phyloP scores from a whole-genome alignment of 2,888 invertebrate genomes.

The Sepiola atlantica region DNA sequence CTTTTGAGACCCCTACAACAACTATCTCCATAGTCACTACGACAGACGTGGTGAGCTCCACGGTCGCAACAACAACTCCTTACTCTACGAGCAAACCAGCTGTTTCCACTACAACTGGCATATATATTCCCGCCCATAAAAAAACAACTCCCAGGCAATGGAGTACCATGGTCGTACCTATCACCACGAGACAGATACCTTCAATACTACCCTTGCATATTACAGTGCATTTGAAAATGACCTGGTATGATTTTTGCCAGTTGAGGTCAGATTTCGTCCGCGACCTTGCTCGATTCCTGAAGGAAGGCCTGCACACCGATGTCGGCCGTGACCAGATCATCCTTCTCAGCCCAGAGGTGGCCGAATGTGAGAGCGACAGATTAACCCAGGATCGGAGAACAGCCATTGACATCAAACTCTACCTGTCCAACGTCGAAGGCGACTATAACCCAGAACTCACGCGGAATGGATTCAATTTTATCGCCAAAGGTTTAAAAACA shows the following conservation, averaged over 20 bases:
- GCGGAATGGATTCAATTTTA: not conserved
- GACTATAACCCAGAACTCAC: slow-evolving; percentile 6
- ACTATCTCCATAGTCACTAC: slow-evolving; percentile 47
- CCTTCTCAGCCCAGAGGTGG: not conserved
- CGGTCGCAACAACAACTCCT: slow-evolving; percentile 32
- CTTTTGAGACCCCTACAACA: slow-evolving; percentile 40
- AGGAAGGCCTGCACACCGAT: not conserved
- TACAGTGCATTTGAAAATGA: slow-evolving; percentile 34
- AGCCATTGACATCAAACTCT: slow-evolving; percentile 36
- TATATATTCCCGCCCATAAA: not conserved
- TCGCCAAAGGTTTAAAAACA: not conserved
- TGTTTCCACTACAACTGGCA: not conserved
- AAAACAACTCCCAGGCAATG: not conserved
- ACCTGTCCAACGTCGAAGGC: not conserved
- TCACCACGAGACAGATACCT: not conserved
- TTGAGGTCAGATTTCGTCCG: not conserved
- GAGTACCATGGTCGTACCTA: slow-evolving; percentile 24
- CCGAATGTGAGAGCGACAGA: not conserved
- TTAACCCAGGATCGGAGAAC: not conserved
- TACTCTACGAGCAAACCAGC: slow-evolving; percentile 41
- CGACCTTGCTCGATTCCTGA: not conserved
- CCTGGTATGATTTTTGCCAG: slow-evolving; percentile 37
- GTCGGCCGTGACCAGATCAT: not conserved
- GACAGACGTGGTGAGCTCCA: slow-evolving; percentile 41
- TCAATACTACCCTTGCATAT: slow-evolving; percentile 3